Evolutionary conservation across 1,140 invertebrate species (phyloP).

Genomic region (roundworm (Caenorhabditis elegans)): WBcel235 BX284606.5:6253001-6253500

Average conservation of each 20-base stretch:
- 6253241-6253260: background rate
- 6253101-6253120: conserved; percentile 44
- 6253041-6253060: too few species aligned
- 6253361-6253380: background rate
- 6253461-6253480: conserved; percentile 32
- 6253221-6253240: too few species aligned
- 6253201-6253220: background rate
- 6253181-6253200: too few species aligned
- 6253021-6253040: too few species aligned
- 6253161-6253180: background rate
- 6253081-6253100: conserved; percentile 23
- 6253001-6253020: background rate
- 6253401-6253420: background rate
- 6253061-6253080: background rate
- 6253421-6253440: background rate
- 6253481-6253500: conserved; percentile 5
- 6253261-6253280: conserved; percentile 11
- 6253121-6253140: conserved; percentile 39
- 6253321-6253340: background rate
- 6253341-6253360: background rate
- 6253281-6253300: background rate
- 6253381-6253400: conserved; percentile 4
- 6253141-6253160: background rate
- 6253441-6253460: conserved; percentile 29
- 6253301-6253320: conserved; percentile 11